These are phyloP conservation scores for Drosophila baimaii DNA, from an alignment of 1,140 invertebrate genomes.

Conservation along the genomic window DNA sequence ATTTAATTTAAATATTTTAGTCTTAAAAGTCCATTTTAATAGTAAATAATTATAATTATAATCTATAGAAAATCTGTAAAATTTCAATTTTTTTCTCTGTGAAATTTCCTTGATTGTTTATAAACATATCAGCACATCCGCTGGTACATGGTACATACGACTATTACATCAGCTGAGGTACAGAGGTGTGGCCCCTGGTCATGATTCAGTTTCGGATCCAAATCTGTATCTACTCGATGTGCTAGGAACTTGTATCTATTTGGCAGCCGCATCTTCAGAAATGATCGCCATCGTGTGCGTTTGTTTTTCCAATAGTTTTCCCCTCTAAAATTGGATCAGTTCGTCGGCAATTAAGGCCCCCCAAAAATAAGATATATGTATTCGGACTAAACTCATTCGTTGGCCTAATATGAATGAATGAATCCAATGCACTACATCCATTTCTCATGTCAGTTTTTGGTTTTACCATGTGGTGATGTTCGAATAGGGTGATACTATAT, in stretches of 20 bases:
- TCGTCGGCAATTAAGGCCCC: slow-evolving; percentile 62
- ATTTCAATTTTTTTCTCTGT: slow-evolving; percentile 7
- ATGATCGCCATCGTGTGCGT: slow-evolving; percentile 13
- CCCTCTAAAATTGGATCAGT: slow-evolving; percentile 66
- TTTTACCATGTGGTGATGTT: slow-evolving; percentile 6
- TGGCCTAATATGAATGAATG: slow-evolving; percentile 29
- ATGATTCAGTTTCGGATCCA: slow-evolving; percentile 35
- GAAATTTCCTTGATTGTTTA: slow-evolving; percentile 33
- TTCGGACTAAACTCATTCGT: slow-evolving; percentile 39
- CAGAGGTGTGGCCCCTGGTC: slow-evolving; percentile 37
- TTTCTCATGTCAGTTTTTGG: slow-evolving; percentile 15
- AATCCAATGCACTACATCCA: slow-evolving; percentile 18
- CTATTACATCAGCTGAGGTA: slow-evolving; percentile 40
- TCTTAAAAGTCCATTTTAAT: no score
- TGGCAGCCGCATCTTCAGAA: slow-evolving; percentile 45
- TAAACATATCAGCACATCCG: slow-evolving; percentile 51
- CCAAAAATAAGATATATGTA: slow-evolving; percentile 45
- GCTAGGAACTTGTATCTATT: slow-evolving; percentile 44
- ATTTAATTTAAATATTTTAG: neutral
- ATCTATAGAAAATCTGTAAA: no score
- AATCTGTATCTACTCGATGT: slow-evolving; percentile 34
- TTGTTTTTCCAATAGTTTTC: slow-evolving; percentile 49
- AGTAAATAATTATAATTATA: no score
- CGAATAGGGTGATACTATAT: slow-evolving; percentile 5
- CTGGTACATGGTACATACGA: neutral